These are phyloP conservation scores for Hemiprocne comata DNA, from an alignment of 2,113 vertebrate species.

Conservation along the genomic window DNA sequence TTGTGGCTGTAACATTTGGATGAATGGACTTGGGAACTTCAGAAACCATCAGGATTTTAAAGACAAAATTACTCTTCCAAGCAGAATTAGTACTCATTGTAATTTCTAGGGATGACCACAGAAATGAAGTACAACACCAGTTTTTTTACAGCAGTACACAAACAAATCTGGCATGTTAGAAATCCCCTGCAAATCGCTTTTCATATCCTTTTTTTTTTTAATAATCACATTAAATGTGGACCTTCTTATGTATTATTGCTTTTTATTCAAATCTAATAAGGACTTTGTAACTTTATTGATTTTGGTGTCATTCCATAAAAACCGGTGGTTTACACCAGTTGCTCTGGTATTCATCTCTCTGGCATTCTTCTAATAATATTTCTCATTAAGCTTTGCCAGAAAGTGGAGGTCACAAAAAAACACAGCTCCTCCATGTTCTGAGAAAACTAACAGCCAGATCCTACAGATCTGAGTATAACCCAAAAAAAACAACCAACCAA, in stretches of 20 bases:
- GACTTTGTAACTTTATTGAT: not conserved
- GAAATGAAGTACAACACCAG: not conserved
- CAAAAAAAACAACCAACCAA: no score
- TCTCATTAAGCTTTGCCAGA: not conserved
- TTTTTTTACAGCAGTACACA: not conserved
- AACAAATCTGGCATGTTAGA: not conserved
- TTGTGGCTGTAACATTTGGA: not conserved
- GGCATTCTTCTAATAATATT: not conserved
- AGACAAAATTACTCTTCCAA: not conserved
- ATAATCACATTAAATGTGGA: not conserved
- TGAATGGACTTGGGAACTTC: not conserved
- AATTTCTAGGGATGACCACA: not conserved
- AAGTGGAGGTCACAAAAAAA: not conserved
- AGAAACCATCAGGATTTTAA: not conserved
- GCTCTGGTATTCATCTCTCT: not conserved
- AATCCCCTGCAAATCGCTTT: not conserved
- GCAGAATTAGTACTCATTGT: not conserved
- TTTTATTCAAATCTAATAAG: not conserved
- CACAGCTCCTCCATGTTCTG: not conserved
- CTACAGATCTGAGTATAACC: not conserved
- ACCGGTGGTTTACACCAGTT: accelerated
- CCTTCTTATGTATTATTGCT: not conserved
- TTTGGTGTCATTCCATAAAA: not conserved
- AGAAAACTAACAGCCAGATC: not conserved
- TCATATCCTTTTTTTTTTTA: not conserved